These are phyloP conservation scores for Melieria crassipennis DNA, from an alignment of 2,888 invertebrate species.

Conservation along the genomic window DNA sequence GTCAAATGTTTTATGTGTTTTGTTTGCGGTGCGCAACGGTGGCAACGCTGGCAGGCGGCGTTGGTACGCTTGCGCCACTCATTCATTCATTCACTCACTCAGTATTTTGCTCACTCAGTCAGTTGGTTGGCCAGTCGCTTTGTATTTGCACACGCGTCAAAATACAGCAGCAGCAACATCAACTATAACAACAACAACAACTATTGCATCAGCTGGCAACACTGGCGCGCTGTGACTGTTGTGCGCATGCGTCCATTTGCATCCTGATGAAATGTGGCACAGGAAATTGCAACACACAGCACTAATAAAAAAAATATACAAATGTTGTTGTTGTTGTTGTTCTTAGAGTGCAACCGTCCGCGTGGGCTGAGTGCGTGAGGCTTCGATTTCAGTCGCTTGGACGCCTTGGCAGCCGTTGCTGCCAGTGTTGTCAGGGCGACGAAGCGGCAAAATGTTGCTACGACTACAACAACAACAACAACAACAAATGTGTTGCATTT, in stretches of 20 bases:
- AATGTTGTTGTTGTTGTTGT: background rate
- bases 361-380: too few relatives aligned
- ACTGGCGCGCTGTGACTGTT: background rate
- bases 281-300: background rate
- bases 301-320: background rate
- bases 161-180: background rate
- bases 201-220: background rate
- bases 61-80: slow-evolving; percentile 20
- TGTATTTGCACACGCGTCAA: slow-evolving; percentile 15
- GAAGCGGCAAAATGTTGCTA: background rate
- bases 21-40: background rate
- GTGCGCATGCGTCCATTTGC: slow-evolving; percentile 3
- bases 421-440: background rate
- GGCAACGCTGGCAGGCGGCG: background rate
- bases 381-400: too few relatives aligned
- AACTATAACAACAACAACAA: too few relatives aligned
- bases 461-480: background rate
- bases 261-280: background rate
- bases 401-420: too few relatives aligned
- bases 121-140: too few relatives aligned
- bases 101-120: too few relatives aligned
- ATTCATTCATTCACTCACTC: background rate
- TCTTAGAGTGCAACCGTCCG: too few relatives aligned
- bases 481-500: too few relatives aligned
- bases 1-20: slow-evolving; percentile 38